These are phyloP conservation scores for Podotricha telesiphe DNA, from an alignment of 2,888 invertebrate species.

Conservation along the genomic window DNA sequence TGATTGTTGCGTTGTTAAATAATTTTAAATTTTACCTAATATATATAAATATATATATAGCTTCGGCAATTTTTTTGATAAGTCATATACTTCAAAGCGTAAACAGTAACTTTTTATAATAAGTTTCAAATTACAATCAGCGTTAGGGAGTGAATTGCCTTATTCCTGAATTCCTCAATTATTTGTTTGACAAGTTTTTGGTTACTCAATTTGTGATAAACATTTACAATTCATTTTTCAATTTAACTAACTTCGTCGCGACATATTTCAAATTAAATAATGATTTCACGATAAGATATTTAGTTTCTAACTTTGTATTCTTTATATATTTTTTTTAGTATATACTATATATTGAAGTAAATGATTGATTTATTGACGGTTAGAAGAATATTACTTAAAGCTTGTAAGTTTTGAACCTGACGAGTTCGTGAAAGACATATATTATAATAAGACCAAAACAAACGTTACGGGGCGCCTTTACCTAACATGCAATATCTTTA, in stretches of 20 bases:
- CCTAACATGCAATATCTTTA: too few relatives aligned
- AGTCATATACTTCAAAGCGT: not conserved
- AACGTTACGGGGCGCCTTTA: too few relatives aligned
- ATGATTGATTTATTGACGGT: too few relatives aligned
- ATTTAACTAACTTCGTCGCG: not conserved
- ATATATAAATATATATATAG: too few relatives aligned
- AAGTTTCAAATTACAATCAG: slow-evolving; percentile 16
- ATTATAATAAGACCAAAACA: too few relatives aligned
- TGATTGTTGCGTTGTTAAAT: too few relatives aligned
- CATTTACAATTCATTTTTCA: slow-evolving; percentile 9
- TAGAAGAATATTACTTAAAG: too few relatives aligned
- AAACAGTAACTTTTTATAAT: not conserved
- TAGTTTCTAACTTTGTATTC: not conserved
- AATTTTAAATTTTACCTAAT: too few relatives aligned
- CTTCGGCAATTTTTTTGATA: not conserved
- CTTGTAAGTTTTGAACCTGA: too few relatives aligned
- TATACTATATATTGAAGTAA: too few relatives aligned
- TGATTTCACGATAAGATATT: not conserved
- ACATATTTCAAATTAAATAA: slow-evolving; percentile 4
- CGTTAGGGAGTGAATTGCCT: not conserved
- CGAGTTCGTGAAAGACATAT: too few relatives aligned
- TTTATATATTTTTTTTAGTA: not conserved
- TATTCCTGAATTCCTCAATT: not conserved
- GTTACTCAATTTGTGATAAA: slow-evolving; percentile 9
- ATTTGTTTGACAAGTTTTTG: slow-evolving; percentile 6